Base-by-base conservation (phyloP, 2,113 vertebrate species). In the Sula dactylatra region DNA sequence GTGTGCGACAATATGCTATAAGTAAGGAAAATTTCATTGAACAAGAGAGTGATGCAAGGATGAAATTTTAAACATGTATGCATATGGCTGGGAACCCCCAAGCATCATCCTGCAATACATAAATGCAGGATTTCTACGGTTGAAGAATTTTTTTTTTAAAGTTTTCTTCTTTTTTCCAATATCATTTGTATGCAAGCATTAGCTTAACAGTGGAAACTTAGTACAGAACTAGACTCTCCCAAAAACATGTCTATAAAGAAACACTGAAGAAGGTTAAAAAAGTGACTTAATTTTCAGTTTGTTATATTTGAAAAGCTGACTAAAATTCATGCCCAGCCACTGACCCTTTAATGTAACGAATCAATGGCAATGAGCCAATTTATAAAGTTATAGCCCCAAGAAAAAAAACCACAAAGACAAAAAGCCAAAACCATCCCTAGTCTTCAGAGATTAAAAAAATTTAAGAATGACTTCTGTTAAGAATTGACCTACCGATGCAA, bases 131-230 rank as follows among this genome's bases (percentile, higher is more conserved):
- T 74, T 91, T 58, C 72, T 91, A 52, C 76, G 54, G 26, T 87
- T 54, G 74, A 82, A 13, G 26, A 80, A 19, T 5, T 73, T 31
- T 56, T 34, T 34, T 49, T 40, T 3, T 4, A 7, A 71, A 58
- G 10, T 56, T 90, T 91, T 92, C 25, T 59, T 94, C 11, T 84
- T 87, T 80, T 73, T 71, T 52, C 50, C 31, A 64, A 4, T 56
- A 94, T 34, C 0, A 76, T 82, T 74, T 82, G 44, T 94, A 74
- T 27, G 50, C 27, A 52, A 93, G 59, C 22, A 86, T 78, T 77
- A 88, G 70, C 55, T 52, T 87, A 94, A 92, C 59, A 91, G 59
- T 67, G 72, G 45, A 82, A 97, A 88, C n/a, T 71, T 50, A 52
- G 20, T 79, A 66, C 50, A 88, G 82, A 82, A 85, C 59, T 89